Percentiles rank a stretch among this genome's conserved stretches.
Evolutionary conservation across 1,140 invertebrate species (phyloP).

Genomic region (Brachionus calyciflorus): DNA sequence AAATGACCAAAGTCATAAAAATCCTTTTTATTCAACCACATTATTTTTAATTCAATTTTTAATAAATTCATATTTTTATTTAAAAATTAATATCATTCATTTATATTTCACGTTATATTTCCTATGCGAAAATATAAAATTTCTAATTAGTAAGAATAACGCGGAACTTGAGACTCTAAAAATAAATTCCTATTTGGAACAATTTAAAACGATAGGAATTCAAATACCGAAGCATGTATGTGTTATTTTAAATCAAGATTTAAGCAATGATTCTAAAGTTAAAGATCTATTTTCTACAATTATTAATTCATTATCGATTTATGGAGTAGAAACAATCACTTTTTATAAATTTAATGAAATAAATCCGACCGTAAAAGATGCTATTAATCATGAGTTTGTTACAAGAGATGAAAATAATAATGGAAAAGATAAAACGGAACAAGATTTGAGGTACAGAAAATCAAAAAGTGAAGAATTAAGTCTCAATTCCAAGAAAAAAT

Average conservation of each 20-base stretch:
- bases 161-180: not conserved
- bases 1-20: not conserved
- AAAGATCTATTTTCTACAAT: not conserved
- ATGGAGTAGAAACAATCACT: constrained; percentile 1
- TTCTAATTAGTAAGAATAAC: too few relatives aligned
- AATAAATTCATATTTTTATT: not conserved
- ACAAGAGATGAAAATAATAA: not conserved
- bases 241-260: not conserved
- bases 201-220: not conserved
- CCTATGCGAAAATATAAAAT: not conserved
- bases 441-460: not conserved
- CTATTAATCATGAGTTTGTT: not conserved
- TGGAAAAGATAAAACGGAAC: not conserved
- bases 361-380: not conserved
- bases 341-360: not conserved
- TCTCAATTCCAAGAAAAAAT: not conserved
- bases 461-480: not conserved
- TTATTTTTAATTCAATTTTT: not conserved
- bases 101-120: not conserved
- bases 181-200: not conserved
- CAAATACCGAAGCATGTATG: constrained; percentile 21
- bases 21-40: not conserved
- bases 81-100: not conserved
- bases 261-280: not conserved
- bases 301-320: not conserved